phyloP scores from a whole-genome alignment of 2,113 vertebrate species.

The Rhea americana region DNA sequence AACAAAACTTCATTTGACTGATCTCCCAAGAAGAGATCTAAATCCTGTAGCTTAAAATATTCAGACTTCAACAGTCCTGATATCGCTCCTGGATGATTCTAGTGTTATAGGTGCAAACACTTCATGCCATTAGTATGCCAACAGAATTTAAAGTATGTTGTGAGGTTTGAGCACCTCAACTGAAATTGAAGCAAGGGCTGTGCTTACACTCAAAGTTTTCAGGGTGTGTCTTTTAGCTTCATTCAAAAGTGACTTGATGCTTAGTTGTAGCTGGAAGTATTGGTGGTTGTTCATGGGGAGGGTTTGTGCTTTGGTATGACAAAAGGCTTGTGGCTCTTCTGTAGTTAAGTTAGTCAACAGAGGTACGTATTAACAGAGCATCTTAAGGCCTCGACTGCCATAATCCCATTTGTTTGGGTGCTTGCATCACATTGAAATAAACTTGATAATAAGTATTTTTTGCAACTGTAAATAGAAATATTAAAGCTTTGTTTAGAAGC shows the following conservation, averaged over 20 bases:
- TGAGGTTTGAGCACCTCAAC: background rate
- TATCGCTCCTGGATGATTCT: too few species aligned
- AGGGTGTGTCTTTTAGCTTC: background rate
- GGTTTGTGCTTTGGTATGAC: background rate
- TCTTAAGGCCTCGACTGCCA: background rate
- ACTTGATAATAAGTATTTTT: background rate
- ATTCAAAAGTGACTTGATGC: background rate
- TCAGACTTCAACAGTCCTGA: background rate
- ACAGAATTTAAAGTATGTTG: too few species aligned
- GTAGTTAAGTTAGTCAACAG: background rate
- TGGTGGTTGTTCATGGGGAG: background rate
- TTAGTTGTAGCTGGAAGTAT: too few species aligned
- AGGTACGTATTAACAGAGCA: background rate
- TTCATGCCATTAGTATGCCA: background rate
- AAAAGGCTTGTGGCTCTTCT: background rate
- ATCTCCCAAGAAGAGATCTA: background rate
- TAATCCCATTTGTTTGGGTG: background rate
- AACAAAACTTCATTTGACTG: background rate
- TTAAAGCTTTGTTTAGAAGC: background rate
- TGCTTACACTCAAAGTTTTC: background rate
- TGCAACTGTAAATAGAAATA: background rate
- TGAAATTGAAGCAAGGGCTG: background rate
- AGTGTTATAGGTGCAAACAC: too few species aligned
- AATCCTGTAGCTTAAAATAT: background rate
- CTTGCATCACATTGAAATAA: background rate